Conservation (phyloP, 2,888 invertebrate species). For the Drosophila neonasuta region DNA sequence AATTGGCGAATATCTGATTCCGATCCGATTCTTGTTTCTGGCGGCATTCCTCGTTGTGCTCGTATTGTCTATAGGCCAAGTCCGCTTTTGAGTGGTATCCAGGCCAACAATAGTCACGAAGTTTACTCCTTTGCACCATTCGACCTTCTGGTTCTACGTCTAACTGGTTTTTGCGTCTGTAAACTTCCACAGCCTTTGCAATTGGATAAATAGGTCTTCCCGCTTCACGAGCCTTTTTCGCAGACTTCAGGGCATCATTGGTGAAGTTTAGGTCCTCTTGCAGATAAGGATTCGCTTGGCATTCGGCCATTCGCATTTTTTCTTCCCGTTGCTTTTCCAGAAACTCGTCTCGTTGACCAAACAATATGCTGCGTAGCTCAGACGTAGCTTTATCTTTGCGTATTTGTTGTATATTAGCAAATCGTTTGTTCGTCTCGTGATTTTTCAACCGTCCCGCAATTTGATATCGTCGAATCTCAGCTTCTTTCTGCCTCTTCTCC, state of each 20-base stretch:
- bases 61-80: slow-evolving; percentile 55
- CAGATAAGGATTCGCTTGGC: slow-evolving; percentile 44
- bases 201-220: slow-evolving; percentile 78
- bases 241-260: slow-evolving; percentile 71
- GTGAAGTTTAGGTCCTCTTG: slow-evolving; percentile 79
- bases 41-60: slow-evolving; percentile 54
- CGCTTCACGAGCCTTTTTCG: slow-evolving; percentile 70
- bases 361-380: slow-evolving; percentile 24
- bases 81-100: slow-evolving; percentile 59
- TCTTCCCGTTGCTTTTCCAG: slow-evolving; percentile 30
- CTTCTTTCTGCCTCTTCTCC: slow-evolving; percentile 8
- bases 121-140: slow-evolving; percentile 34
- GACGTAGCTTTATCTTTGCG: slow-evolving; percentile 6
- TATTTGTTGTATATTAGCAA: not conserved
- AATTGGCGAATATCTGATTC: no score
- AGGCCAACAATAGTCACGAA: slow-evolving; percentile 63
- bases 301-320: slow-evolving; percentile 34
- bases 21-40: slow-evolving; percentile 38
- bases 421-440: slow-evolving; percentile 40
- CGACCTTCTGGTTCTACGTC: slow-evolving; percentile 32
- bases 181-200: slow-evolving; percentile 70
- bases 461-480: slow-evolving; percentile 47
- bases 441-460: slow-evolving; percentile 55
- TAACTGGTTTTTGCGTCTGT: slow-evolving; percentile 66
- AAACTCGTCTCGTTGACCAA: slow-evolving; percentile 44